phyloP scores from a whole-genome alignment of 1,140 invertebrate species.

The Stegodyphus dumicola region DNA sequence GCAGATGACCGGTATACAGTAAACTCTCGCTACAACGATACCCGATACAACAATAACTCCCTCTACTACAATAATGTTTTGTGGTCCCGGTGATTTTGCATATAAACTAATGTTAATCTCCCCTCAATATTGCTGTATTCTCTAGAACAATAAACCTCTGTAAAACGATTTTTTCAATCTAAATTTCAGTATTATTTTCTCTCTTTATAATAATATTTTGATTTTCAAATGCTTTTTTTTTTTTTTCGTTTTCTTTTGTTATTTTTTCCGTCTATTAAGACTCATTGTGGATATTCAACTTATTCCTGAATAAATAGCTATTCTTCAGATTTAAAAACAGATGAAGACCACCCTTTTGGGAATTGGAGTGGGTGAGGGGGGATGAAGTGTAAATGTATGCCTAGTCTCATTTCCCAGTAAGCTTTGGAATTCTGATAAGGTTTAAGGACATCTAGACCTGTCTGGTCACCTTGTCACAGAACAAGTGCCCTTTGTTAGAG shows the following conservation, averaged over 20 bases:
- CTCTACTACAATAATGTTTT: slow-evolving; percentile 7
- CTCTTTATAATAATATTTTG: too few relatives aligned
- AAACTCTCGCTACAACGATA: slow-evolving; percentile 6
- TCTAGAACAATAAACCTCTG: slow-evolving; percentile 3
- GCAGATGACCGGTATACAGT: too few relatives aligned
- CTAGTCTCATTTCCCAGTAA: slow-evolving; percentile 1
- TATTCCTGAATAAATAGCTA: neutral
- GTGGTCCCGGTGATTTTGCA: neutral
- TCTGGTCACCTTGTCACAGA: slow-evolving; percentile 1
- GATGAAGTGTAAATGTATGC: neutral
- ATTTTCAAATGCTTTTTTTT: too few relatives aligned
- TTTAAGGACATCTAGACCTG: slow-evolving; percentile 1
- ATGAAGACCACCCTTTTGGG: neutral
- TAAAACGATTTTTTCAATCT: slow-evolving; percentile 7
- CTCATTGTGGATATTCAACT: neutral
- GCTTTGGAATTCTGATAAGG: slow-evolving; percentile 2
- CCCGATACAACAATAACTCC: slow-evolving; percentile 2
- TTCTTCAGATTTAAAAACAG: neutral
- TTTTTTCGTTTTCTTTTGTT: neutral
- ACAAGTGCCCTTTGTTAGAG: slow-evolving; percentile 2
- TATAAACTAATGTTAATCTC: neutral
- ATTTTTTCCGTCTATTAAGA: slow-evolving; percentile 3
- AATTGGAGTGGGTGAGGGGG: neutral
- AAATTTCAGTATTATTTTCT: slow-evolving; percentile 3
- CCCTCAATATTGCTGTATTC: slow-evolving; percentile 1